phyloP scores from a whole-genome alignment of 2,797 vertebrate genomes.

The Valencia hispanica region DNA sequence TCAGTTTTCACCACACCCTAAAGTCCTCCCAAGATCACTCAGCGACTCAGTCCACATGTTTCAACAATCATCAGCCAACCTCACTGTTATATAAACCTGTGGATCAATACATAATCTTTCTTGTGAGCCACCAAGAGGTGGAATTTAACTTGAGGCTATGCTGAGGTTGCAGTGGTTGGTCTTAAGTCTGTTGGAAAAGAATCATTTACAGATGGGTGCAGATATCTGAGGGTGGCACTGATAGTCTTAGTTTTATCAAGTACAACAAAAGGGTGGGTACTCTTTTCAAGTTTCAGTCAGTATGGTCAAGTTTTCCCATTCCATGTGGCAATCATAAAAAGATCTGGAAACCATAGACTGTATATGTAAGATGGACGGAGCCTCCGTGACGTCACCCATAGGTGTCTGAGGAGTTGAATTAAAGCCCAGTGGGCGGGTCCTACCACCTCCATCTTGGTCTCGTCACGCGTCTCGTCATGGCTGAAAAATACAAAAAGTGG shows the following conservation, averaged over 20 bases:
- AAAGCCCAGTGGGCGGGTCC: too few relatives aligned
- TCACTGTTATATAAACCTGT: conserved; percentile 25
- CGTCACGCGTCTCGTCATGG: too few relatives aligned
- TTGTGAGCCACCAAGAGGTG: neutral
- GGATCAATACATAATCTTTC: conserved; percentile 17
- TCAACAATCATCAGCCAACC: conserved; percentile 55
- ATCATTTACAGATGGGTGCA: conserved; percentile 45
- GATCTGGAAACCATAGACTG: too few relatives aligned
- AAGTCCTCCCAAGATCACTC: neutral
- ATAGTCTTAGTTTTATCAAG: conserved; percentile 14
- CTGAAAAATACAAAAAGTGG: too few relatives aligned
- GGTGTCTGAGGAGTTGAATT: too few relatives aligned
- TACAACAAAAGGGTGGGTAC: neutral
- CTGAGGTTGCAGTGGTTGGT: conserved; percentile 36
- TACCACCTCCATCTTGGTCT: too few relatives aligned
- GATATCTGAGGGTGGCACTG: conserved; percentile 18
- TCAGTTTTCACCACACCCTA: conserved; percentile 4
- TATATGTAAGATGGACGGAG: too few relatives aligned
- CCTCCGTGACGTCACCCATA: too few relatives aligned
- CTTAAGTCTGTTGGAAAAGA: conserved; percentile 7
- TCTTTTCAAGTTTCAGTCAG: neutral
- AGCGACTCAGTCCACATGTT: neutral
- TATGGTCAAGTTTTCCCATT: neutral
- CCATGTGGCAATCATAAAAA: neutral
- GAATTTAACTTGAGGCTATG: neutral